Evolutionary conservation across 1,140 invertebrate genomes (phyloP).

Genomic region (Ceratina japonica): DNA sequence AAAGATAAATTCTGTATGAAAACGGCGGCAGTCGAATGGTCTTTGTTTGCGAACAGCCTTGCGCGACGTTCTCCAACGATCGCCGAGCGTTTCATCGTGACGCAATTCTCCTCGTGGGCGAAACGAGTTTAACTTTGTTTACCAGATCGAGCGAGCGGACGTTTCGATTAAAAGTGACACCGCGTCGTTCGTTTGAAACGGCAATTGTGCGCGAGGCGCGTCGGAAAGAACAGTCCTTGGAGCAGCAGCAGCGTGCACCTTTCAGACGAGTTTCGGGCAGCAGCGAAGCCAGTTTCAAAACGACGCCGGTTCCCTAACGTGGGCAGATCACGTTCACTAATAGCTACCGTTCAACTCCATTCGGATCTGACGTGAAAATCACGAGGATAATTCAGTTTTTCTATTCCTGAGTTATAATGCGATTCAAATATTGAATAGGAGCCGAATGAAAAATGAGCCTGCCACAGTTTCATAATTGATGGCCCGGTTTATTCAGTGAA

Average conservation of each 20-base stretch:
- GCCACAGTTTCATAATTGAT: no score
- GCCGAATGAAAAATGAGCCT: no score
- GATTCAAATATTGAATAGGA: no score
- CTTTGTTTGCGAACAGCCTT: not conserved
- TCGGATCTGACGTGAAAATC: no score
- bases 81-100: not conserved
- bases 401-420: no score
- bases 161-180: constrained; percentile 18
- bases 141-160: constrained; percentile 14
- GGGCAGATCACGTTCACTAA: no score
- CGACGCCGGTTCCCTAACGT: no score
- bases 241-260: constrained; percentile 18
- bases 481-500: no score
- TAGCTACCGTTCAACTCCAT: no score
- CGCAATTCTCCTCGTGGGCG: constrained; percentile 23
- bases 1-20: no score
- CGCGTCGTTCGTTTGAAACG: constrained; percentile 21
- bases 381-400: no score
- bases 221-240: constrained; percentile 21
- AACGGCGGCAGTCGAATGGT: not conserved
- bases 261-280: not conserved
- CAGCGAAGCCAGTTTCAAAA: no score
- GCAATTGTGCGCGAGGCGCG: constrained; percentile 10
- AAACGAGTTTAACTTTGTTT: constrained; percentile 33
- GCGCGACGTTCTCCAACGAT: not conserved